Conservation (phyloP, 1,140 invertebrate species). For the Plutomurus gul region DNA sequence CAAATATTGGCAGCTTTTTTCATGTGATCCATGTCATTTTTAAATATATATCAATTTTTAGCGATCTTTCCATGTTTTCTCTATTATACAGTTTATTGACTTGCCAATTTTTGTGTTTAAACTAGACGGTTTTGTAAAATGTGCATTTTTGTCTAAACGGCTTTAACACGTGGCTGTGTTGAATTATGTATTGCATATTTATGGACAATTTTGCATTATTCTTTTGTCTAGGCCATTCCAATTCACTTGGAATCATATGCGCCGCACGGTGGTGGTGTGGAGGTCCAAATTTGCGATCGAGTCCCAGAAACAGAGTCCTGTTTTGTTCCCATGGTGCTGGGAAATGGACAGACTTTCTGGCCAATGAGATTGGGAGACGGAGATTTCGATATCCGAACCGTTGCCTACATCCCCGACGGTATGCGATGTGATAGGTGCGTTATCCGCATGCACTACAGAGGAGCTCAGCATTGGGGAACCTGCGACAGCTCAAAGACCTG, state of each 20-base stretch:
- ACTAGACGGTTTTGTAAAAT: no score
- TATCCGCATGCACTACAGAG: constrained; percentile 38
- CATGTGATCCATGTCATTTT: neutral
- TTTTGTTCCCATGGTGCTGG: constrained; percentile 11
- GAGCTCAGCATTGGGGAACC: constrained; percentile 44
- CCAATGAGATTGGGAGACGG: constrained; percentile 41
- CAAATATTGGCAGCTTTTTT: neutral
- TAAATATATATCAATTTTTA: neutral
- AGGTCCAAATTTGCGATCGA: constrained; percentile 37
- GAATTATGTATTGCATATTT: no score
- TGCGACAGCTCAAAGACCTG: constrained; percentile 35
- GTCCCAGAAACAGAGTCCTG: constrained; percentile 43
- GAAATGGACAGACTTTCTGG: constrained; percentile 37
- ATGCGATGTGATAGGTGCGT: constrained; percentile 21
- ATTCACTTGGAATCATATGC: constrained; percentile 34
- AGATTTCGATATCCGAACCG: constrained; percentile 21
- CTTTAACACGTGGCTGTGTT: no score
- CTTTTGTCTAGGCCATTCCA: constrained; percentile 25
- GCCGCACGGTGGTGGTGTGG: constrained; percentile 29
- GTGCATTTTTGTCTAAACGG: no score
- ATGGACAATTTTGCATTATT: neutral
- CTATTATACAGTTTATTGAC: no score
- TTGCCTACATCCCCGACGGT: constrained; percentile 19
- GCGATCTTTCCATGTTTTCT: neutral
- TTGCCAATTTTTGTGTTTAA: no score